Base-by-base conservation (phyloP, 2,888 invertebrate genomes). In the Dioctria linearis region DNA sequence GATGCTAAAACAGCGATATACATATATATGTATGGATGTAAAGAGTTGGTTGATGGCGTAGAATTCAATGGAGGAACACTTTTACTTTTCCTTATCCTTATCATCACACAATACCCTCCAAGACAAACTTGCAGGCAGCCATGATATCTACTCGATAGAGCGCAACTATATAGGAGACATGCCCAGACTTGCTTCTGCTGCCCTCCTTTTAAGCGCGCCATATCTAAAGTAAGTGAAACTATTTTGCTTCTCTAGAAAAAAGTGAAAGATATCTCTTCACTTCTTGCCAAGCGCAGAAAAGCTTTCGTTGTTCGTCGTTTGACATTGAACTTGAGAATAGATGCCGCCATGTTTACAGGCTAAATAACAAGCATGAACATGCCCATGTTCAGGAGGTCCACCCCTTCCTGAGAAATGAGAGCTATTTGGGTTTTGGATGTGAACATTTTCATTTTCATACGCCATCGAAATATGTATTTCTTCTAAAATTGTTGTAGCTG, bases 281-380 rank as follows among this genome's bases (percentile, higher is more conserved):
- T 25, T 25, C 2, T 25, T 2, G 2, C 25, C 11, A 42, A 39
- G 5, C 11, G 51, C 49, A 71, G 65, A 76, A 78, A 78, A 82
- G 78, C 73, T 59, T 75, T 25, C 57, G 75, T 78, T 49, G 78
- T 80, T 78, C 80, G 25, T 25, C 25, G 80, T 66, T 83, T 83
- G 83, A 83, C 83, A 83, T 83, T 83, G 83, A 83, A 83, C 83
- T 83, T 83, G 82, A 83, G 81, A 82, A 25, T 25, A 25, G 25
- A 25, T 25, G 25, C 25, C 83, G 80, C 82, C 81, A 81, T 81
- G 61, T 79, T 81, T 63, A 51, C 51, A 37, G 61, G 61, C 11
- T 5, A 25, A 13, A 11, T 13, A 51, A 37, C 9, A n/a, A 25
- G 49, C n/a, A 5, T n/a, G 69, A 5, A 37, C 4, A 25, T 69